Percentiles rank a stretch among this genome's conserved stretches.
Evolutionary conservation across 2,113 vertebrate genomes (phyloP).

Genomic region (Echinops telfairi): DNA sequence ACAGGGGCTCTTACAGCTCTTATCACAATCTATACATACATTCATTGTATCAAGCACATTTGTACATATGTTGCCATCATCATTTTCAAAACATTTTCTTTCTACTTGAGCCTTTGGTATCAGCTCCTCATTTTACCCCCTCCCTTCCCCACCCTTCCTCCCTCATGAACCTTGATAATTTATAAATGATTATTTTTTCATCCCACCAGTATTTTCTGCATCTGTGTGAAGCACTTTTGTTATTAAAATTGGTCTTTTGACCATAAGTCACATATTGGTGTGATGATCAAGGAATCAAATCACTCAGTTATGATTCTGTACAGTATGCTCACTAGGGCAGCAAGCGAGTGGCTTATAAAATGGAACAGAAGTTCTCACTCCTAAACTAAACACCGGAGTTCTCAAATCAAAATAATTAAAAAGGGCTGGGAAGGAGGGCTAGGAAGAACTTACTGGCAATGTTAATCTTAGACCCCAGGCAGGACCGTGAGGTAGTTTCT

Average conservation of each 20-base stretch:
- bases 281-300: conserved; percentile 46
- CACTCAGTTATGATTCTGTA: conserved; percentile 70
- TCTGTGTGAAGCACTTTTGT: conserved; percentile 36
- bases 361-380: conserved; percentile 62
- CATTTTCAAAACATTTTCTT: too few species aligned
- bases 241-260: conserved; percentile 66
- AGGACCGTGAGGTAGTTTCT: conserved; percentile 70
- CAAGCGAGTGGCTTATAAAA: conserved; percentile 60
- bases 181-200: too few species aligned
- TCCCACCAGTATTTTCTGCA: conserved; percentile 47
- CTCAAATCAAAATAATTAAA: conserved; percentile 77
- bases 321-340: conserved; percentile 14
- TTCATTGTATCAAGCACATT: too few species aligned
- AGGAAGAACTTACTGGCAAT: conserved; percentile 50
- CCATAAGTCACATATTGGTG: conserved; percentile 27
- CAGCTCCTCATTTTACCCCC: too few species aligned
- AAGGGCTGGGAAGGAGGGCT: neutral
- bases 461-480: conserved; percentile 75
- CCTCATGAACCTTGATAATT: too few species aligned
- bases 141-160: too few species aligned
- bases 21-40: too few species aligned
- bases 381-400: conserved; percentile 74
- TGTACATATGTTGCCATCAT: too few species aligned
- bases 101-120: too few species aligned
- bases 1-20: too few species aligned